These are phyloP conservation scores for Drosophila multiciliata DNA, from an alignment of 2,888 invertebrate genomes.

Conservation along the genomic window DNA sequence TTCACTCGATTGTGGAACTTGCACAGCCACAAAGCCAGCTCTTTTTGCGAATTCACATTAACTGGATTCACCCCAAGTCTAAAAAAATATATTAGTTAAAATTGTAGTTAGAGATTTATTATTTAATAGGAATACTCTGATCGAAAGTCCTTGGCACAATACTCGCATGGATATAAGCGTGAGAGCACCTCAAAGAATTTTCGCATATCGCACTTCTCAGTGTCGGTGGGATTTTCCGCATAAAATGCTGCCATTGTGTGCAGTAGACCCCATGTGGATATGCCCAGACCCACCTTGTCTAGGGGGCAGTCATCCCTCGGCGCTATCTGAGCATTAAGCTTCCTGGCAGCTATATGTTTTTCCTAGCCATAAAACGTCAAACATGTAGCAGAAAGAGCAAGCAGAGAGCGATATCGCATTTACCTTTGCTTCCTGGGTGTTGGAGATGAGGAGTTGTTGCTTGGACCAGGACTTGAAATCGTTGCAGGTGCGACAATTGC, in stretches of 20 bases:
- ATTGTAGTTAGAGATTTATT: not conserved
- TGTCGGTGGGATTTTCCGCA: conserved; percentile 91
- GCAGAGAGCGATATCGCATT: not conserved
- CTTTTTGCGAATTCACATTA: conserved; percentile 88
- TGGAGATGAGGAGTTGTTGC: conserved; percentile 86
- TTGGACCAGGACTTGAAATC: conserved; percentile 91
- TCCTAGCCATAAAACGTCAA: conserved; percentile 40
- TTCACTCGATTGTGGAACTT: conserved; percentile 96
- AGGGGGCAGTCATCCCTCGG: conserved; percentile 89
- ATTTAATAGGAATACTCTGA: conserved; percentile 88
- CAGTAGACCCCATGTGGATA: conserved; percentile 95
- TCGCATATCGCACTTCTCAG: conserved; percentile 91
- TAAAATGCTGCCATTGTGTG: conserved; percentile 99
- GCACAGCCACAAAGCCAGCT: conserved; percentile 95
- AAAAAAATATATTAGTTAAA: conserved; percentile 64
- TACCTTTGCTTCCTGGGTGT: conserved; percentile 67
- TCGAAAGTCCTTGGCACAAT: conserved; percentile 94
- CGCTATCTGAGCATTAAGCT: conserved; percentile 32
- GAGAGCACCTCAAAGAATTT: conserved; percentile 93
- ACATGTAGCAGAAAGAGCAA: not conserved
- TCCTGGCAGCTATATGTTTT: conserved; percentile 54
- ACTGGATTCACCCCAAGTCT: conserved; percentile 91
- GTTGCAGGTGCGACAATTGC: conserved; percentile 88
- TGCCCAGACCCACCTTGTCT: conserved; percentile 91
- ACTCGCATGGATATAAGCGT: conserved; percentile 96